phyloP scores from a whole-genome alignment of 2,888 invertebrate species.

The Hedya salicella region DNA sequence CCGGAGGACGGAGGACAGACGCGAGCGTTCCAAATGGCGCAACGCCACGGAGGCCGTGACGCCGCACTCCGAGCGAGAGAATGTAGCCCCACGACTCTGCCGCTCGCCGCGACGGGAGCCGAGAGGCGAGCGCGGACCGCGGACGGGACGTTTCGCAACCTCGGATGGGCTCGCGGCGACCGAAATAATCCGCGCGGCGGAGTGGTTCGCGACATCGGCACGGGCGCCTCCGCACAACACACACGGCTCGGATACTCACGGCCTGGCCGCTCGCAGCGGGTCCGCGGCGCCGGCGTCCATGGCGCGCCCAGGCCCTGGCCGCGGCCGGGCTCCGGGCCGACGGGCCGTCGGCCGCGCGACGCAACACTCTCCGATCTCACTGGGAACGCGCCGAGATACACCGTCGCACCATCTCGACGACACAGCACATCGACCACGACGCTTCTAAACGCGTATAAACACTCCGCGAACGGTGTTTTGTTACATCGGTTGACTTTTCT shows the following conservation, averaged over 20 bases:
- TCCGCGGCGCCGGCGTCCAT: conserved; percentile 82
- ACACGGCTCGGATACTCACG: conserved; percentile 75
- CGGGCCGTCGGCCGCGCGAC: conserved; percentile 75
- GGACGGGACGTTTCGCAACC: conserved; percentile 80
- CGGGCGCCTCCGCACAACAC: conserved; percentile 51
- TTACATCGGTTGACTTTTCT: conserved; percentile 85
- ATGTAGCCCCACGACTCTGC: conserved; percentile 71
- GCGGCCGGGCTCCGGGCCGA: conserved; percentile 82
- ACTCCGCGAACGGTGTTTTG: conserved; percentile 84
- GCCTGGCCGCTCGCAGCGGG: conserved; percentile 82
- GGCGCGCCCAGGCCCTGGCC: conserved; percentile 83
- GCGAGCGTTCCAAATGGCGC: conserved; percentile 81
- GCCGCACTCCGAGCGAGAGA: conserved; percentile 77
- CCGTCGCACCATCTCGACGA: conserved; percentile 83
- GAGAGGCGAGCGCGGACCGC: conserved; percentile 68
- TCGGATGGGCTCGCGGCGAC: conserved; percentile 74
- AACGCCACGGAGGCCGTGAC: conserved; percentile 82
- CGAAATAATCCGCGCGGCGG: conserved; percentile 71
- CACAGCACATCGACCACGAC: conserved; percentile 81
- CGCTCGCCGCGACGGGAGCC: conserved; percentile 56
- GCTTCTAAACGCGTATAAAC: conserved; percentile 81
- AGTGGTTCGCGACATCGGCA: conserved; percentile 37
- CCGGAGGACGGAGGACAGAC: conserved; percentile 55
- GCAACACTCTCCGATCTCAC: conserved; percentile 83
- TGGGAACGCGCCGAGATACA: conserved; percentile 79